Conservation (phyloP, 2,113 vertebrate genomes). For the Spea multiplicata region DNA sequence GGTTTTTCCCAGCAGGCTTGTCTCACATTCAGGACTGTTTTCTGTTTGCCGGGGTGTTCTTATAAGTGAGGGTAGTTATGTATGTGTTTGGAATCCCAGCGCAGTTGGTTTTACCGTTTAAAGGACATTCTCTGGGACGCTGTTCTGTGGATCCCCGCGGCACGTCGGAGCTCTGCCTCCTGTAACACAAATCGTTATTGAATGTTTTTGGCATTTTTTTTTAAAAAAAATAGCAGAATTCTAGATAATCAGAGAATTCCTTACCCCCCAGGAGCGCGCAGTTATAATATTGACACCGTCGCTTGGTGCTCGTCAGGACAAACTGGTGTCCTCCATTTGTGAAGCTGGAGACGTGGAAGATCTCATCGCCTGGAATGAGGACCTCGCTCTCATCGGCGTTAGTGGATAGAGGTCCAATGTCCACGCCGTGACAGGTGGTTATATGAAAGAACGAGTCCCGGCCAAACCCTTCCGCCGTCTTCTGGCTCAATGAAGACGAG, state of each 20-base stretch:
- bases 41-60: no score
- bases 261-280: conserved; percentile 21
- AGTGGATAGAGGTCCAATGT: conserved; percentile 2
- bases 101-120: no score
- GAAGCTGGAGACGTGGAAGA: conserved; percentile 8
- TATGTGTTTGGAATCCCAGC: no score
- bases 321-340: neutral
- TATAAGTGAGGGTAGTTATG: no score
- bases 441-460: neutral
- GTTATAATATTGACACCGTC: conserved; percentile 15
- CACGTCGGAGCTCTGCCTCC: no score
- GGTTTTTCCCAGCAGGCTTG: no score
- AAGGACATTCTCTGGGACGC: no score
- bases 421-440: neutral
- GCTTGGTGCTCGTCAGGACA: neutral
- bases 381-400: neutral
- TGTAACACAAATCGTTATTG: no score
- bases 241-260: neutral
- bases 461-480: neutral
- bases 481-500: conserved; percentile 10
- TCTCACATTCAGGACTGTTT: no score
- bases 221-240: no score
- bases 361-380: conserved; percentile 9
- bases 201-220: no score
- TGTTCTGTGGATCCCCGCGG: no score